Conservation (phyloP, 1,140 invertebrate genomes). For the Bilobella aurantiaca region DNA sequence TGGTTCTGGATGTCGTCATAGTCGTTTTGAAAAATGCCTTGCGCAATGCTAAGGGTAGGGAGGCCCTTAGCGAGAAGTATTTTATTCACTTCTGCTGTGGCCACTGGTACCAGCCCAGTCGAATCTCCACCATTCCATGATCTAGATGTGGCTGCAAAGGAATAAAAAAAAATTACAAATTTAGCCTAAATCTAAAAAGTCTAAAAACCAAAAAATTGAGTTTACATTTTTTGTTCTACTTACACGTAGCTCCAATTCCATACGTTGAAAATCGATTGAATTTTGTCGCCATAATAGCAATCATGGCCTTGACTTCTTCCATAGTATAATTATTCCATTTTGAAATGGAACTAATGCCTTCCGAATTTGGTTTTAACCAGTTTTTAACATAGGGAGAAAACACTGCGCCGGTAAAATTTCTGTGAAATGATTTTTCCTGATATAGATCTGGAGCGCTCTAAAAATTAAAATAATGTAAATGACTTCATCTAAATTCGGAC, state of each 20-base stretch:
- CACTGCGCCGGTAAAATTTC: not conserved
- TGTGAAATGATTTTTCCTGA: not conserved
- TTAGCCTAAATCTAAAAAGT: not conserved
- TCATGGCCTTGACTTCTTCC: not conserved
- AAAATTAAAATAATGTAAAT: not conserved
- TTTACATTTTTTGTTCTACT: not conserved
- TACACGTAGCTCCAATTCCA: conserved; percentile 4
- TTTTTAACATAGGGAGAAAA: conserved; percentile 16
- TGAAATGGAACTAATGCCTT: not conserved
- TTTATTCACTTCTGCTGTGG: conserved; percentile 17
- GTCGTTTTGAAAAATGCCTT: conserved; percentile 19
- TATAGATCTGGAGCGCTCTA: not conserved
- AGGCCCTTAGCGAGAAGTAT: not conserved
- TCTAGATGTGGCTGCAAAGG: not conserved
- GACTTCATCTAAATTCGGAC: too few relatives aligned
- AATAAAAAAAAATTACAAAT: not conserved
- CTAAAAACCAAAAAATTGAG: not conserved
- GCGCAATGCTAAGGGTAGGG: not conserved
- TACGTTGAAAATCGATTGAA: conserved; percentile 11
- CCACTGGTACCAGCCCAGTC: conserved; percentile 13
- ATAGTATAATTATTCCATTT: conserved; percentile 5
- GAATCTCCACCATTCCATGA: conserved; percentile 24
- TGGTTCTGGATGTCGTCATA: conserved; percentile 1
- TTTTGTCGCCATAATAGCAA: not conserved
- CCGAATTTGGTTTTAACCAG: not conserved